Evolutionary conservation across 2,888 invertebrate species (phyloP).

Genomic region (Melangyna quadrimaculata): DNA sequence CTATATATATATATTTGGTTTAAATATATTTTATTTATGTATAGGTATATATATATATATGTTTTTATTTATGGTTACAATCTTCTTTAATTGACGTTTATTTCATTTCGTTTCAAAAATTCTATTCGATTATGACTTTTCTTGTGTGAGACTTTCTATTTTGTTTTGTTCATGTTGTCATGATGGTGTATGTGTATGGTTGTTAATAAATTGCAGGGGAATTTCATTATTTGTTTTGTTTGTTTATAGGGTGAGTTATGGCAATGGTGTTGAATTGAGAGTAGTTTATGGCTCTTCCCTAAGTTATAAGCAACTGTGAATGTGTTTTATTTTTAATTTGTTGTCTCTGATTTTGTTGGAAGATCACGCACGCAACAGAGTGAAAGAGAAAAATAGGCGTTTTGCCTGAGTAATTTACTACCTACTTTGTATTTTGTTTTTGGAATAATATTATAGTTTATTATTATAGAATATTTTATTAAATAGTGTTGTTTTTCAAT

Average conservation of each 20-base stretch:
- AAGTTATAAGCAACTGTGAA: constrained; percentile 46
- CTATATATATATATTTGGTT: constrained; percentile 31
- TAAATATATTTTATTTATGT: constrained; percentile 42
- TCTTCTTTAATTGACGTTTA: constrained; percentile 66
- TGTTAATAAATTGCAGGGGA: constrained; percentile 36
- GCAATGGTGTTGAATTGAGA: constrained; percentile 54
- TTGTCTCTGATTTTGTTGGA: constrained; percentile 11
- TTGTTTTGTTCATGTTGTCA: constrained; percentile 10
- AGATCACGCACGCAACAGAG: constrained; percentile 17
- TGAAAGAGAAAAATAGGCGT: constrained; percentile 8
- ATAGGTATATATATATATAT: constrained; percentile 36
- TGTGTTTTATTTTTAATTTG: constrained; percentile 8
- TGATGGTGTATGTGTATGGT: constrained; percentile 11
- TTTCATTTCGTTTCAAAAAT: constrained; percentile 65
- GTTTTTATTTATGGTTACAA: constrained; percentile 61
- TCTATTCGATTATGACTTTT: constrained; percentile 61
- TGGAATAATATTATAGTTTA: constrained; percentile 25
- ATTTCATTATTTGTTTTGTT: not conserved
- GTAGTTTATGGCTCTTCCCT: constrained; percentile 43
- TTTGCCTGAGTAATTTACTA: constrained; percentile 56
- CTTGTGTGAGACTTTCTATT: constrained; percentile 55
- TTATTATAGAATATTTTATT: constrained; percentile 45
- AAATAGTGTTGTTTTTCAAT: constrained; percentile 11
- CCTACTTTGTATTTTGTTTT: constrained; percentile 41
- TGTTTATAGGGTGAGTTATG: constrained; percentile 42